phyloP scores from a whole-genome alignment of 2,888 invertebrate genomes.

The Drosophila borborema region DNA sequence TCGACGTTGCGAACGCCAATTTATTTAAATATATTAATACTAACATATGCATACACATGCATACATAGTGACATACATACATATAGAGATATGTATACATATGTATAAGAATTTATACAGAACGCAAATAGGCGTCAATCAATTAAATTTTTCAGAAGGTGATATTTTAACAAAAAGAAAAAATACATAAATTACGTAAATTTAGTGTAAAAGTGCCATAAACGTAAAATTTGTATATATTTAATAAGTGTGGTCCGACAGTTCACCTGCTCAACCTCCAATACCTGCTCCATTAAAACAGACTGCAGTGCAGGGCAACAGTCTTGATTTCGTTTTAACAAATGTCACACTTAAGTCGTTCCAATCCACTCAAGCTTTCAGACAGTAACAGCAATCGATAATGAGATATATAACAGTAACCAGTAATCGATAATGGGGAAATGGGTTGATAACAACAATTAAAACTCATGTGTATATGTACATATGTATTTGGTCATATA shows the following conservation, averaged over 20 bases:
- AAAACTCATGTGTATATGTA: conserved; percentile 1
- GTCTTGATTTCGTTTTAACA: neutral
- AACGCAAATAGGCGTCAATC: conserved; percentile 43
- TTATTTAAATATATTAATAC: conserved; percentile 61
- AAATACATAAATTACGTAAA: conserved; percentile 53
- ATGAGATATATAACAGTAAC: conserved; percentile 27
- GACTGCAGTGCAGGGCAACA: too few relatives aligned
- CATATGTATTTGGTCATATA: conserved; percentile 1
- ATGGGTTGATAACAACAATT: conserved; percentile 42
- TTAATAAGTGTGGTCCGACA: neutral
- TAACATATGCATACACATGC: conserved; percentile 6
- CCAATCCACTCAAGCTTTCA: conserved; percentile 13
- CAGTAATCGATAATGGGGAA: conserved; percentile 50
- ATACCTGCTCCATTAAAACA: conserved; percentile 15
- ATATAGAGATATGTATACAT: conserved; percentile 5
- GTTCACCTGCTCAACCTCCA: conserved; percentile 13
- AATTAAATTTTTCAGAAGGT: conserved; percentile 47
- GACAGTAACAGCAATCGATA: conserved; percentile 51
- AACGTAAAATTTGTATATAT: conserved; percentile 7
- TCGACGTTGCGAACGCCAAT: conserved; percentile 23
- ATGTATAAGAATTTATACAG: conserved; percentile 1
- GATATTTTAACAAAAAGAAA: conserved; percentile 20
- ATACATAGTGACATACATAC: conserved; percentile 2
- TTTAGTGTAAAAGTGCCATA: conserved; percentile 8
- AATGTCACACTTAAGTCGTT: conserved; percentile 17